These are phyloP conservation scores for Kryptolebias ocellatus DNA, from an alignment of 2,797 vertebrate genomes.

Conservation along the genomic window DNA sequence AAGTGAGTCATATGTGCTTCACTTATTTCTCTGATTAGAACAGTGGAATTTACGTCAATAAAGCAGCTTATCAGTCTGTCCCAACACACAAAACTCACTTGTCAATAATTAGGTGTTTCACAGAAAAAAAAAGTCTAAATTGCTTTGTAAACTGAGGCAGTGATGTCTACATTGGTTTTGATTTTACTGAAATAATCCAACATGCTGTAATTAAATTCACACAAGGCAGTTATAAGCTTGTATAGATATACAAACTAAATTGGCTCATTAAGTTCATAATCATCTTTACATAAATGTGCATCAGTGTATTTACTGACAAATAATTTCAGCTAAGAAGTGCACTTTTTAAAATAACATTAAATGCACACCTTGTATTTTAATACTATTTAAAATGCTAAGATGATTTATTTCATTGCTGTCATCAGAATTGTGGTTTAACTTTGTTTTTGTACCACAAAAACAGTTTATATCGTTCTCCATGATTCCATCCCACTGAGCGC, in stretches of 20 bases:
- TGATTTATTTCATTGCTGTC: neutral
- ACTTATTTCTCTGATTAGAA: neutral
- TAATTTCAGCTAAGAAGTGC: slow-evolving; percentile 12
- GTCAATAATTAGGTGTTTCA: neutral
- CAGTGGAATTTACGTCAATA: neutral
- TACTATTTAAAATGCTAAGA: neutral
- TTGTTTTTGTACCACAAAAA: slow-evolving; percentile 1
- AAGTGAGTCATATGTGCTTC: neutral
- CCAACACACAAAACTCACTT: no score
- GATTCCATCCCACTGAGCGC: neutral
- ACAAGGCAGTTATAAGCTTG: neutral
- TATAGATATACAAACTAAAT: slow-evolving; percentile 9
- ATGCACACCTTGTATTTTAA: slow-evolving; percentile 1
- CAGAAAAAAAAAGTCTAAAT: neutral
- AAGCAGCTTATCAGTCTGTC: neutral
- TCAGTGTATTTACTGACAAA: neutral
- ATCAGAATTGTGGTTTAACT: neutral
- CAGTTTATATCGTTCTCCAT: slow-evolving; percentile 2
- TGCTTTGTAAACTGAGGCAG: neutral
- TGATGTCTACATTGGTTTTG: neutral
- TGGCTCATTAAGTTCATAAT: neutral
- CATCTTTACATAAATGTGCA: slow-evolving; percentile 1
- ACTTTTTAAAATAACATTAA: neutral
- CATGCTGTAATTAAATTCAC: neutral
- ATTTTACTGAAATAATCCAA: slow-evolving; percentile 10